Base-by-base conservation (phyloP, 2,888 invertebrate genomes). In the Harpalus rubripes region DNA sequence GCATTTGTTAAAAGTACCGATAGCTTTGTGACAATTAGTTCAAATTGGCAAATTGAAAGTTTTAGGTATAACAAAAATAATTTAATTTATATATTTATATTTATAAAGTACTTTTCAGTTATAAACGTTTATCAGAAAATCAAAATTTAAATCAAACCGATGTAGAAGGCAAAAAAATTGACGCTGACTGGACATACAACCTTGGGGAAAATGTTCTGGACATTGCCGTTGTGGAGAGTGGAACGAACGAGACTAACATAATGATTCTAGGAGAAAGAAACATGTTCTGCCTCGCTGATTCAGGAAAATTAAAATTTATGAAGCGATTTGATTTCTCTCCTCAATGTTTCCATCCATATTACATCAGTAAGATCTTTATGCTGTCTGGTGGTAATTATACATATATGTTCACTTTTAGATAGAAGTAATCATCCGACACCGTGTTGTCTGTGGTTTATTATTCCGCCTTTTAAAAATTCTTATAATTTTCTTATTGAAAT, bases 251-350 rank as follows among this genome's bases (percentile, higher is more conserved):
- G 91, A 95, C 93, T 91, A 94, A 94, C 86, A 94, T 98, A 83
- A 91, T 97, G 86, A 94, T 97, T 39, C 91, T 98, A 85, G 98
- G 97, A 56, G 98, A 98, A 91, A 94, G 95, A 87, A 96, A 96
- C 91, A 92, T 98, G 15, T 97, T 95, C 88, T 96, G 95, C 89
- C 92, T 97, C 87, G 94, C 94, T 87, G 97, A 97, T 88, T 95
- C 94, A 88, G 98, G 98, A 7, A 93, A 94, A 81, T 91, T 98
- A 87, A 95, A 95, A 88, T 97, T 95, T 89, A 95, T 96, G 91
- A 96, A 97, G 88, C 95, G 96, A 89, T 93, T 98, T 86, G 97
- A 98, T 88, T 98, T 94, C 91, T 94, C 94, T 86, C 96, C 98
- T 0, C 92, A 95, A 86, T 96, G 96, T 89, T 96, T 96, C 89